A percentile compares a stretch with the other conserved stretches of the same genome.
phyloP scores from a whole-genome alignment of 2,797 vertebrate species.

The Petrocephalus schoutedeni region DNA sequence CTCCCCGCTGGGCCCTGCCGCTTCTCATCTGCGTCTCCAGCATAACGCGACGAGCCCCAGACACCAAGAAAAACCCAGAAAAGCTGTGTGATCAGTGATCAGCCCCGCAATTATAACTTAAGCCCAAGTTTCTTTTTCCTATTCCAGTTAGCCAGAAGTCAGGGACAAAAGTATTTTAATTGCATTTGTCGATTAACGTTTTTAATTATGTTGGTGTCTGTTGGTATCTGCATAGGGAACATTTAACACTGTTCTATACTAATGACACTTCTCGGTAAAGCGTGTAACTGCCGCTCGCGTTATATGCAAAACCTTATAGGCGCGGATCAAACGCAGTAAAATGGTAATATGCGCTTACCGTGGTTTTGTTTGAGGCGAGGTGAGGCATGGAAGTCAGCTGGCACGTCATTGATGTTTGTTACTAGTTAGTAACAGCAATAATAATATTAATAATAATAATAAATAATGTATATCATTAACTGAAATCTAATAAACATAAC shows the following conservation, averaged over 20 bases:
- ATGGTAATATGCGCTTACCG: neutral
- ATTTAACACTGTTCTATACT: neutral
- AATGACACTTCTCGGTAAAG: neutral
- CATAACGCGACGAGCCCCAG: neutral
- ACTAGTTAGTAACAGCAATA: neutral
- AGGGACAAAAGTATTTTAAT: neutral
- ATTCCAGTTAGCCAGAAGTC: neutral
- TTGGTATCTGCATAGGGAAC: neutral
- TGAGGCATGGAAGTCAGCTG: neutral
- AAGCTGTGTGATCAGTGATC: neutral
- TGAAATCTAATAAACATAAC: neutral
- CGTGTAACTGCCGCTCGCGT: neutral
- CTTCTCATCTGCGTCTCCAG: neutral
- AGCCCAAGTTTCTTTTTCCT: neutral
- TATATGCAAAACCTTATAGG: neutral
- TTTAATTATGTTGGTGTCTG: neutral
- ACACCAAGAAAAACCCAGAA: neutral
- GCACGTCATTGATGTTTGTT: neutral
- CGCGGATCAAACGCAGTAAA: neutral
- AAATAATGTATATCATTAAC: neutral
- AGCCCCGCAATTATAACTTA: neutral
- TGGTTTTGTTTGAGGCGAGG: neutral
- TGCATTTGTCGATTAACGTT: neutral
- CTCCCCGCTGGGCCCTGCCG: neutral
- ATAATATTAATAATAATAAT: neutral